phyloP scores from a whole-genome alignment of 2,113 vertebrate genomes.

The Lagenorhynchus albirostris region DNA sequence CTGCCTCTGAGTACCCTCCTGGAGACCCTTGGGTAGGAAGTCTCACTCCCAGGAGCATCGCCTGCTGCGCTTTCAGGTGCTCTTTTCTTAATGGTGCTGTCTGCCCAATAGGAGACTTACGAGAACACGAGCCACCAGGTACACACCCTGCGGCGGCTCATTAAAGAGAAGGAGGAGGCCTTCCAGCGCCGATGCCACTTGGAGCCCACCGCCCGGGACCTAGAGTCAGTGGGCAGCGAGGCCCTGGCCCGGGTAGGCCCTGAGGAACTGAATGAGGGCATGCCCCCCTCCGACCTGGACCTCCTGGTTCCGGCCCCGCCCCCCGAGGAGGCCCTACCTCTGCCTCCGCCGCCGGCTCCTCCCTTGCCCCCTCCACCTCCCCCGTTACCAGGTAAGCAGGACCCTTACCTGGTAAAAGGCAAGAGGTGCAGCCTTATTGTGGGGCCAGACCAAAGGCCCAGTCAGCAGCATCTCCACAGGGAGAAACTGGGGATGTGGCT shows the following conservation, averaged over 20 bases:
- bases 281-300: conserved; percentile 71
- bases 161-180: conserved; percentile 96
- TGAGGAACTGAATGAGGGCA: conserved; percentile 82
- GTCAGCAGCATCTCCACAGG: not conserved
- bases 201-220: conserved; percentile 85
- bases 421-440: not conserved
- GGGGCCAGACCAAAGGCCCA: not conserved
- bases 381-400: conserved; percentile 80
- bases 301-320: conserved; percentile 53
- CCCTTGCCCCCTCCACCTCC: conserved; percentile 84
- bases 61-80: not conserved
- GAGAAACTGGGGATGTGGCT: not conserved
- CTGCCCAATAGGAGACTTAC: conserved; percentile 89
- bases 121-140: conserved; percentile 94
- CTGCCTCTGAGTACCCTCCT: not conserved
- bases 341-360: conserved; percentile 89
- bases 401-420: not conserved
- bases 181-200: conserved; percentile 89
- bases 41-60: not conserved
- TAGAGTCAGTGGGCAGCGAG: conserved; percentile 83
- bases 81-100: conserved; percentile 12
- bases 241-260: conserved; percentile 84
- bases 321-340: conserved; percentile 80
- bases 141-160: conserved; percentile 91
- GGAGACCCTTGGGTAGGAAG: not conserved